Percentiles rank a stretch among this genome's conserved stretches.
These are phyloP conservation scores for Sarcophaga bullata DNA, from an alignment of 1,140 invertebrate genomes.

Conservation along the genomic window DNA sequence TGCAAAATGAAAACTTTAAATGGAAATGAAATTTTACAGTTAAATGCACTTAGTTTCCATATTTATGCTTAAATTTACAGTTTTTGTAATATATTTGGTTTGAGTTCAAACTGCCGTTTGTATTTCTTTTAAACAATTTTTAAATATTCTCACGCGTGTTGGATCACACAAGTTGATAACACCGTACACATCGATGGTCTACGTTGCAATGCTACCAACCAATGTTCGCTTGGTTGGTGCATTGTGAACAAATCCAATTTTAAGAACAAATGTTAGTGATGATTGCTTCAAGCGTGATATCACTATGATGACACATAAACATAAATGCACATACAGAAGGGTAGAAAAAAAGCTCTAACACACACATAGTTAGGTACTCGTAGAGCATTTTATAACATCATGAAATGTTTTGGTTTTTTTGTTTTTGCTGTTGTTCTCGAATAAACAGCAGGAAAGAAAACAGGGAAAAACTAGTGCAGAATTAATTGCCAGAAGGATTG, in stretches of 20 bases:
- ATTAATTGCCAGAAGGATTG: constrained; percentile 39
- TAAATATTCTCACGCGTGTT: too few species aligned
- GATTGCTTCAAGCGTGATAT: constrained; percentile 36
- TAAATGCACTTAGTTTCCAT: too few species aligned
- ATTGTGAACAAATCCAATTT: constrained; percentile 39
- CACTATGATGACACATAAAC: constrained; percentile 35
- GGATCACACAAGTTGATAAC: too few species aligned
- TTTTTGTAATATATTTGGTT: too few species aligned
- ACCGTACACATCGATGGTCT: too few species aligned
- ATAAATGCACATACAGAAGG: neutral
- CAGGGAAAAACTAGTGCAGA: constrained; percentile 33
- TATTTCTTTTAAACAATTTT: too few species aligned
- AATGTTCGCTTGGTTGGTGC: neutral
- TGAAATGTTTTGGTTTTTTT: neutral
- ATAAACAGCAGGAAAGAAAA: constrained; percentile 30
- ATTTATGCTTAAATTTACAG: too few species aligned
- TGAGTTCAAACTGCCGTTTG: too few species aligned
- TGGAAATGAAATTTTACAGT: too few species aligned
- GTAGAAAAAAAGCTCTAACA: neutral
- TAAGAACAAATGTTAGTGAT: constrained; percentile 38
- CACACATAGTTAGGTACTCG: neutral
- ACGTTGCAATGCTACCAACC: too few species aligned
- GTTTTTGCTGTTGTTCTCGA: constrained; percentile 28
- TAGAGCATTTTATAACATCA: neutral
- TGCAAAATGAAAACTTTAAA: too few species aligned